phyloP scores from a whole-genome alignment of 2,888 invertebrate species.

The Ptilodon capucinus region DNA sequence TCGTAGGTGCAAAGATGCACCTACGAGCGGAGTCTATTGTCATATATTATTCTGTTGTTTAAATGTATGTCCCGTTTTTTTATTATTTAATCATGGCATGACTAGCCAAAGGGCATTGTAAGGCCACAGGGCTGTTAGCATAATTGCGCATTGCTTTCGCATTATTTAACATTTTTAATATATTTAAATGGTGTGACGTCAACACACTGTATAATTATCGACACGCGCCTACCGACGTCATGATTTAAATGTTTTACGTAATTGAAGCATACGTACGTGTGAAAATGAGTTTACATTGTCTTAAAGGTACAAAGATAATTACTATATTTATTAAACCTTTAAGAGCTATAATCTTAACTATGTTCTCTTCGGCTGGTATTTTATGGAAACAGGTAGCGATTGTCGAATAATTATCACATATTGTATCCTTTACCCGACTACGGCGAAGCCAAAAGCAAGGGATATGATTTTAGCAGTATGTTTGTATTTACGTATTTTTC shows the following conservation, averaged over 20 bases:
- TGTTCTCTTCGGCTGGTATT: not conserved
- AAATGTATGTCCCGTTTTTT: not conserved
- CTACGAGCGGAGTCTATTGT: too few relatives aligned
- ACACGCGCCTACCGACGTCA: slow-evolving; percentile 42
- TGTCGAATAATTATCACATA: not conserved
- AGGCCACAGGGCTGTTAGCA: slow-evolving; percentile 13
- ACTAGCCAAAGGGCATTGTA: slow-evolving; percentile 16
- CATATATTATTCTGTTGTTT: not conserved
- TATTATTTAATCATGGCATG: not conserved
- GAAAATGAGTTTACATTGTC: slow-evolving; percentile 14
- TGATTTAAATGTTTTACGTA: slow-evolving; percentile 39
- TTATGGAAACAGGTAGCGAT: not conserved
- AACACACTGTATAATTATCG: slow-evolving; percentile 43
- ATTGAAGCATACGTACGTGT: slow-evolving; percentile 32
- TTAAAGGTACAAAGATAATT: not conserved
- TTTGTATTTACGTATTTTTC: too few relatives aligned
- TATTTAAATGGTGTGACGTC: slow-evolving; percentile 52
- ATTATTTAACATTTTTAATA: slow-evolving; percentile 45
- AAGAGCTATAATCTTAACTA: not conserved
- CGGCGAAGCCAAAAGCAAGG: too few relatives aligned
- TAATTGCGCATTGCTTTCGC: slow-evolving; percentile 47
- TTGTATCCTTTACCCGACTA: too few relatives aligned
- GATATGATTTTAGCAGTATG: too few relatives aligned
- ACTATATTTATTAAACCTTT: not conserved
- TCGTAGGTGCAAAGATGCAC: too few relatives aligned